phyloP scores from a whole-genome alignment of 2,888 invertebrate genomes.

The Cantharis rufa region DNA sequence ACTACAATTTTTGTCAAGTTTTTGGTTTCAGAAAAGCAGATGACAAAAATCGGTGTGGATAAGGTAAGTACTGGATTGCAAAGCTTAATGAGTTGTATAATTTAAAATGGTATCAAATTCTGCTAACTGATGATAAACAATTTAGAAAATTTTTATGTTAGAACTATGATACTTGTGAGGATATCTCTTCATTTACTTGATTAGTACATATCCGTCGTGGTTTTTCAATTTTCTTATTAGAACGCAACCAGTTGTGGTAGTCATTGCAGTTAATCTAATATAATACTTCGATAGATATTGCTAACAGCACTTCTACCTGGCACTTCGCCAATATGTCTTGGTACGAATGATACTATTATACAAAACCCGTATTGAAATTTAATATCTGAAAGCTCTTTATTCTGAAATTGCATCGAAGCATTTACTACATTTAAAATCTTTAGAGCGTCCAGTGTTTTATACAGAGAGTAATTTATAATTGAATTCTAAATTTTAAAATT shows the following conservation, averaged over 20 bases:
- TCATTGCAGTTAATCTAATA: background rate
- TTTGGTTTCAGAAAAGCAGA: too few relatives aligned
- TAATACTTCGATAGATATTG: background rate
- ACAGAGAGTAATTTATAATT: too few relatives aligned
- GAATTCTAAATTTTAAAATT: too few relatives aligned
- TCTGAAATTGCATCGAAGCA: background rate
- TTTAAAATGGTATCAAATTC: too few relatives aligned
- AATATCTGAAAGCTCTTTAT: background rate
- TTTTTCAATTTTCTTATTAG: background rate
- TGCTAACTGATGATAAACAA: too few relatives aligned
- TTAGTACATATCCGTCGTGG: background rate
- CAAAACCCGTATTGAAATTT: background rate
- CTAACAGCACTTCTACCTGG: background rate
- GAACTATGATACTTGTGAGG: too few relatives aligned
- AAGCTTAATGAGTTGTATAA: too few relatives aligned
- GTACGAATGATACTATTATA: background rate
- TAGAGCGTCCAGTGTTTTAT: too few relatives aligned
- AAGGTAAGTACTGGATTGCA: too few relatives aligned
- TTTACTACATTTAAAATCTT: background rate
- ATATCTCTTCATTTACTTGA: background rate
- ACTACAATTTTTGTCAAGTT: too few relatives aligned
- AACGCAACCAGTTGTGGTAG: background rate
- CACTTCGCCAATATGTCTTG: background rate
- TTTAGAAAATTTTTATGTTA: too few relatives aligned
- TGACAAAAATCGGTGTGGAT: too few relatives aligned